Base-by-base conservation (phyloP, 1,140 invertebrate species). In the Lordiphosa stackelbergi region DNA sequence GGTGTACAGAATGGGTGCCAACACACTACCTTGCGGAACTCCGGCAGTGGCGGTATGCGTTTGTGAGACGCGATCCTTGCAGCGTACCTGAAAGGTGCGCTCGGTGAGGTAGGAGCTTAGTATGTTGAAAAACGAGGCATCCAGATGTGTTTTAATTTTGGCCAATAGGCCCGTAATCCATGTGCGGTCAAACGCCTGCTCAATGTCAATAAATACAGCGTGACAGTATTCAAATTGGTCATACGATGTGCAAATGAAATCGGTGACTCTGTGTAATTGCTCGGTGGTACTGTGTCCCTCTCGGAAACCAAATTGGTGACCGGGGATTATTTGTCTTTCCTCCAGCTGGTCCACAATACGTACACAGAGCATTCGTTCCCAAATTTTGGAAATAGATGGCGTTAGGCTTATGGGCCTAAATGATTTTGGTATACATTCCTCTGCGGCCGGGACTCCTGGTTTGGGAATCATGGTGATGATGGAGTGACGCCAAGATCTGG, bases 21-120 rank as follows among this genome's bases (percentile, higher is more conserved):
- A 9, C 8, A 54, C 53, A 22, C 53, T 54, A 3, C 53, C 53
- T 35, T 54, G 53, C 3, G 53, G 53, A 4, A 54, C 34, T 5
- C 53, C 53, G 9, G 53, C 16, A n/a, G 24, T 28, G 4, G 45
- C 45, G 1, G 3, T 10, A 16, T 12, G 12, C n/a, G 31, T 43
- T 3, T 24, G 10, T 1, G 53, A 54, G 5, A 12, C 1, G 5
- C 12, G 12, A 16, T 42, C 31, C n/a, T 43, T 54, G 5, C 13
- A 11, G 4, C n/a, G 22, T 0, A 43, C 53, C 16, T 28, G 45
- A 6, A 54, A 45, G 9, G 22, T 43, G 6, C 41, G 24, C 8
- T 55, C 9, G 4, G 16, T 35, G 24, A 55, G 31, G 24, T 45
- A 47, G 12, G 53, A 55, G n/a, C 12, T 35, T 4, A 55, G 5